Base-by-base conservation (phyloP, 2,797 vertebrate genomes). In the Gouania willdenowi region DNA sequence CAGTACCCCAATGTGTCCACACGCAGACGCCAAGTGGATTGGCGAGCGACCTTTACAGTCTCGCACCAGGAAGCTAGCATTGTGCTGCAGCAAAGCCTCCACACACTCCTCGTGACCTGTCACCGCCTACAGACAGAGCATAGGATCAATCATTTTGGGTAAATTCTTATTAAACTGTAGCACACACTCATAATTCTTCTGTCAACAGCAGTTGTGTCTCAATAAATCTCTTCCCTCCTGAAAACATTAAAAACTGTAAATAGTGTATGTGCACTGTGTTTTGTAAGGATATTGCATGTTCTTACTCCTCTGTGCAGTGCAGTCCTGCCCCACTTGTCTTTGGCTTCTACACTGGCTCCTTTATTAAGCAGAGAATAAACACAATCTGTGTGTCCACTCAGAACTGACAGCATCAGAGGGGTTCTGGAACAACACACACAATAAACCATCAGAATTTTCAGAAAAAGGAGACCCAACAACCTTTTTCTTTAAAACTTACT, bases 271-370 rank as follows among this genome's bases (percentile, higher is more conserved):
- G n/a, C n/a, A 26, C 12, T 13, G 12, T 12, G 13, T 2, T 14
- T 23, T 33, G 6, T 3, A 33, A 32, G 20, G 52, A 39, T 20
- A 8, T 8, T 3, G 41, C 5, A 19, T 26, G 6, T 41, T 11
- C 90, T 92, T 82, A 98, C 96, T 87, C 94, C 95, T 90, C 96
- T 88, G 34, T 98, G 95, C 16, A 98, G 72, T 12, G 94, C 95
- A 1, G 95, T 98, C 79, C 94, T 91, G 67, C 93, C 94, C 94
- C 93, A 93, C 46, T 94, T 94, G 77, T 98, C 96, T 95, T 95
- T 97, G 94, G 95, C 93, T 89, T 98, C 93, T 46, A 96, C 94
- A 26, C 76, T 90, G 53, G 94, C 94, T 86, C 95, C 96, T 79
- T 98, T 98, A 79, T 93, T 98, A 25, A 98, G 88, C 49, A 98